Evolutionary conservation across 2,113 vertebrate genomes (phyloP), one percentile per base, ranked within the genome.

Genomic region (Andinoacara biseriatus): DNA sequence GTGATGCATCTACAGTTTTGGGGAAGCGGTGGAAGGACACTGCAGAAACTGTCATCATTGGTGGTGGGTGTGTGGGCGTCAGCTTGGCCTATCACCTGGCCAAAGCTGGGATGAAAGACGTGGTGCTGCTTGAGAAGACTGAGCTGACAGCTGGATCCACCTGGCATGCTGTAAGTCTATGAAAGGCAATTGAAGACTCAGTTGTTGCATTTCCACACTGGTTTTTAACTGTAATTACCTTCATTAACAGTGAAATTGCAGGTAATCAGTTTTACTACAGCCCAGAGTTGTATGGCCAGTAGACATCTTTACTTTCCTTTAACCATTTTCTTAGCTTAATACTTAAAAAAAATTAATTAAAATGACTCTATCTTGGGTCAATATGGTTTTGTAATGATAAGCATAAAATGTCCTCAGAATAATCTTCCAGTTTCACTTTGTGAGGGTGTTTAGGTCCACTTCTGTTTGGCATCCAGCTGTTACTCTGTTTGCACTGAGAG

Each of bases 81-180:
- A 98, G 98, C 83, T 81, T 99, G 92, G 97, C 97, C 38, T 99
- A 99, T 85, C 98, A 99, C 87, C 95, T 99, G 92, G 97, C 98
- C 91, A 99, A 98, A 93, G 96, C 95, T 3, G 98, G 98, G 57
- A 95, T 98, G 97, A 98, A 96, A 85, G 97, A 98, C 49, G 97
- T 99, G 84, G 95, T 99, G 74, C 95, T 99, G 35, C 94, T 99
- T 84, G 98, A 99, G 95, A 99, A 99, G 91, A 96, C 97, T 0
- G 98, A 99, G 88, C 97, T 99, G 89, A 99, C 98, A 2, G 98
- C 98, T 65, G 98, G 98, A 79, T 99, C 98, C 83, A 99, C 98
- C 24, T 99, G 98, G 98, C 98, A 99, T 3, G 98, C 98, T 93
- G 98, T 99, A 97, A 90, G 97, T 90, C 29, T 3, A 3, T 7